Evolutionary conservation across 2,113 vertebrate species (phyloP), one percentile per base, ranked within the genome.

Genomic region (Erpornis zantholeuca): DNA sequence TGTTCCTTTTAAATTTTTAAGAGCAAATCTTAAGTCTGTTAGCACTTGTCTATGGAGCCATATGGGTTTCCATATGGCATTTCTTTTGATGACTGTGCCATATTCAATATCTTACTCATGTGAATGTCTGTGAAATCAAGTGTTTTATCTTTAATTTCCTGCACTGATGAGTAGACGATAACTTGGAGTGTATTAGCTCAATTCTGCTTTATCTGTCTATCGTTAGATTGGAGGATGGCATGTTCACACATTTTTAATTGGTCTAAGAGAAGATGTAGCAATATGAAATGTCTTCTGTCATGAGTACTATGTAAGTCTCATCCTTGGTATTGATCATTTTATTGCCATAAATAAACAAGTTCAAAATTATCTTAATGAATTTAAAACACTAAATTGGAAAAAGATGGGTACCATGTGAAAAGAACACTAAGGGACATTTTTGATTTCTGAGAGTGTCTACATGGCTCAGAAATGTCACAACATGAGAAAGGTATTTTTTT

Each of bases 21-120:
- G 45, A 86, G 10, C 6, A 85, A 68, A 87, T 83, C 80, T 78
- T 86, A 93, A 83, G 33, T 87, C 57, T 91, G 80, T 86, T 82
- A 91, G 24, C 83, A 65, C 70, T 96, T 80, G 25, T 76, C 65
- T 92, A 18, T 88, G 49, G 73, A 94, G 63, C 85, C 95, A 95
- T 95, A 97, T 95, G 92, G 90, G 33, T 92, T 96, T 93, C 92
- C 96, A 96, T 94, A 97, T 96, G 94, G 90, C 56, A 85, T 86
- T 95, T 91, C 54, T 70, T 96, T 92, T 94, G 70, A 96, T 96
- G 94, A 78, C 40, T 85, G 59, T 95, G 80, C 80, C 87, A 92
- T 94, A 87, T 91, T 93, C 66, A 44, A 33, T 68, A 73, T 85
- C 86, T 92, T 92, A 84, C 40, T 73, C 86, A 87, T 68, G 63